A percentile compares a stretch with the other conserved stretches of the same genome.
phyloP scores from a whole-genome alignment of 1,140 invertebrate genomes.

The Periplaneta americana region DNA sequence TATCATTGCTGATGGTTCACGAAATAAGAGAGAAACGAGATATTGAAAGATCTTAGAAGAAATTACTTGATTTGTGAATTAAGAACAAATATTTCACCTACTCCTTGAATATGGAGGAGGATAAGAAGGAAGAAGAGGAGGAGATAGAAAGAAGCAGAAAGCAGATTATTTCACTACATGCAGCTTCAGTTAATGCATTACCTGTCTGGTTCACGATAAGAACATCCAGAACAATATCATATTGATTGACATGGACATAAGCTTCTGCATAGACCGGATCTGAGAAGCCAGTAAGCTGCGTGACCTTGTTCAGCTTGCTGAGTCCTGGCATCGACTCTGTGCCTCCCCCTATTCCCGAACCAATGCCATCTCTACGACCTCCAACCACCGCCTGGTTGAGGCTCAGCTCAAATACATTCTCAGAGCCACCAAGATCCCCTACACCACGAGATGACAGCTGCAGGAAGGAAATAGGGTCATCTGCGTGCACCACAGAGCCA shows the following conservation, averaged over 20 bases:
- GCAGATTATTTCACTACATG: too few species aligned
- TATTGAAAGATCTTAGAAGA: too few species aligned
- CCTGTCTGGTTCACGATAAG: constrained; percentile 97
- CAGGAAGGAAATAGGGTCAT: constrained; percentile 81
- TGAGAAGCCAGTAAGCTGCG: constrained; percentile 98
- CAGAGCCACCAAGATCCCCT: constrained; percentile 60
- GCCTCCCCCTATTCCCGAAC: constrained; percentile 42
- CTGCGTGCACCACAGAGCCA: constrained; percentile 68
- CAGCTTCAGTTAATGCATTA: too few species aligned
- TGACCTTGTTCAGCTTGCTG: constrained; percentile 79
- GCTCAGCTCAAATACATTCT: constrained; percentile 94
- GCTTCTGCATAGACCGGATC: constrained; percentile 99
- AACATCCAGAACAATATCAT: constrained; percentile 96
- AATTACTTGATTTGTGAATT: too few species aligned
- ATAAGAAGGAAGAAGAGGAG: too few species aligned
- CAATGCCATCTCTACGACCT: constrained; percentile 28
- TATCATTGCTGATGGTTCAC: too few species aligned
- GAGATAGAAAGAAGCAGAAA: too few species aligned
- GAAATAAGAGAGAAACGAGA: too few species aligned
- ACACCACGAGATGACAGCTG: constrained; percentile 72
- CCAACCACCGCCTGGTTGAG: constrained; percentile 85
- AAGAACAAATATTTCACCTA: too few species aligned
- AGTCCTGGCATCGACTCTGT: constrained; percentile 42
- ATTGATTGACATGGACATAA: constrained; percentile 99
- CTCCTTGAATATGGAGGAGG: too few species aligned